Evolutionary conservation across 2,888 invertebrate genomes (phyloP), one percentile per base, ranked within the genome.

Genomic region (Sinopyrophorus schimmeli): DNA sequence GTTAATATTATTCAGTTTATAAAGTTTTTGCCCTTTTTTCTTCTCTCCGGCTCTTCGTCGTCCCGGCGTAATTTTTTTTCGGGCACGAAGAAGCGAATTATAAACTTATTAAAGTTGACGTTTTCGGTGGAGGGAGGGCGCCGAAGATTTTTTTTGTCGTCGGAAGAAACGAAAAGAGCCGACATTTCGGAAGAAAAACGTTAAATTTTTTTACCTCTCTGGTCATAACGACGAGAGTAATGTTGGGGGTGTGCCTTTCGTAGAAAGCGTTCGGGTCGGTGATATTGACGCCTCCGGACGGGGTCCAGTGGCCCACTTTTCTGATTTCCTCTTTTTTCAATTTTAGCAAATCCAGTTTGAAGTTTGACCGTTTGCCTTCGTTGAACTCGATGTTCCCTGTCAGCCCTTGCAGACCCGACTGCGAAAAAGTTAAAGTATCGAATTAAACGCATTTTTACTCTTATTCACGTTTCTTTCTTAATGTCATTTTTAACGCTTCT

Each of bases 151-250:
- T n/a, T n/a, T n/a, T n/a, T n/a, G n/a, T n/a, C n/a, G n/a, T n/a
- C n/a, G n/a, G n/a, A n/a, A n/a, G n/a, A n/a, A n/a, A n/a, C n/a
- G n/a, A n/a, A n/a, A n/a, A n/a, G n/a, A n/a, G n/a, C n/a, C n/a
- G n/a, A n/a, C n/a, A n/a, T n/a, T n/a, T n/a, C n/a, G n/a, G n/a
- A n/a, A n/a, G n/a, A n/a, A n/a, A n/a, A n/a, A n/a, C n/a, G n/a
- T n/a, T n/a, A n/a, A n/a, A n/a, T 28, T 26, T 35, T 62, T 74
- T 71, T 71, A 92, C 92, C 83, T 90, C 88, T 65, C 89, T 82
- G 20, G 92, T 93, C 74, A 92, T 92, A n/a, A 93, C 91, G 38
- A 91, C 83, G 3, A 93, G 78, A 0, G 92, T 93, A 12, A 92
- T 89, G 73, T 93, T 93, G 0, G 89, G 87, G 0, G 84, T 82